Conservation (phyloP, 2,888 invertebrate genomes). For the Sinhomidia bicolor region DNA sequence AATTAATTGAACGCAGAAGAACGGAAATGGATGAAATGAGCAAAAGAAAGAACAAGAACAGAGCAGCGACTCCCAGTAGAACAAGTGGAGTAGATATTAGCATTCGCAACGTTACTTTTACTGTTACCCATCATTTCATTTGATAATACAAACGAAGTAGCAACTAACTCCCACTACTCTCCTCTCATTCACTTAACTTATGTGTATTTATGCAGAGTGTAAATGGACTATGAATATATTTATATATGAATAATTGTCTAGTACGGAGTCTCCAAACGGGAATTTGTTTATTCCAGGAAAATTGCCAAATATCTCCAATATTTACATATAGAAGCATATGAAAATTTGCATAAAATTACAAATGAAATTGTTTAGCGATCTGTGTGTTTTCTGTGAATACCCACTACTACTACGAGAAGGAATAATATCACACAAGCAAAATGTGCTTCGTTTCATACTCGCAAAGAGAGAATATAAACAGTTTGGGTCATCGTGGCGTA, state of each 20-base stretch:
- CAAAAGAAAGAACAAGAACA: not conserved
- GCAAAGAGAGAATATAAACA: not conserved
- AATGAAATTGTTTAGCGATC: constrained; percentile 57
- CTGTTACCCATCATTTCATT: constrained; percentile 25
- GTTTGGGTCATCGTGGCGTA: constrained; percentile 55
- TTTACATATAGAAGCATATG: constrained; percentile 69
- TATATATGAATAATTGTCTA: constrained; percentile 52
- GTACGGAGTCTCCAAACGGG: constrained; percentile 48
- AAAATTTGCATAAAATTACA: constrained; percentile 69
- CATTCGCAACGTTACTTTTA: constrained; percentile 47
- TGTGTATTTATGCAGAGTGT: constrained; percentile 7
- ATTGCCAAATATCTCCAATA: constrained; percentile 70
- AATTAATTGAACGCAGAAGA: constrained; percentile 63
- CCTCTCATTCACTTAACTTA: not conserved
- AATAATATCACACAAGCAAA: not conserved
- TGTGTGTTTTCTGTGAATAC: not conserved
- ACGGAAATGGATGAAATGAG: constrained; percentile 12
- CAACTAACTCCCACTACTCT: not conserved
- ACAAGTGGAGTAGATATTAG: constrained; percentile 16
- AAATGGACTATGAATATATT: constrained; percentile 42
- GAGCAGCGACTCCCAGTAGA: not conserved
- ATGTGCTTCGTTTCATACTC: not conserved
- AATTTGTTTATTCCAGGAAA: constrained; percentile 71
- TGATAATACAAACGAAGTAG: not conserved
- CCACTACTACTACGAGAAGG: too few species aligned